Conservation (phyloP, 2,113 vertebrate species). For the human (Homo sapiens) region GRCh38 chr9:102888001-102888500, state of each 20-base stretch:
- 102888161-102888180: background rate
- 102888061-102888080: slow-evolving; percentile 36
- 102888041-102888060: background rate
- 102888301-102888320: background rate
- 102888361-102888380: background rate
- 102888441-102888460: background rate
- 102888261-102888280: background rate
- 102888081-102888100: slow-evolving; percentile 37
- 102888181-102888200: background rate
- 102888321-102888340: background rate
- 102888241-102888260: background rate
- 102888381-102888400: background rate
- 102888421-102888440: background rate
- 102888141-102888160: slow-evolving; percentile 51
- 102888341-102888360: no score
- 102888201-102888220: slow-evolving; percentile 10
- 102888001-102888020: slow-evolving; percentile 69
- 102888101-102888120: background rate
- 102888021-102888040: slow-evolving; percentile 65
- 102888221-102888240: background rate
- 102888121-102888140: background rate
- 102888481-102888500: background rate
- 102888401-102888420: background rate
- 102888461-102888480: background rate
- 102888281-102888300: background rate